Evolutionary conservation across 2,888 invertebrate genomes (phyloP).

Genomic region (Ochropleura plecta): DNA sequence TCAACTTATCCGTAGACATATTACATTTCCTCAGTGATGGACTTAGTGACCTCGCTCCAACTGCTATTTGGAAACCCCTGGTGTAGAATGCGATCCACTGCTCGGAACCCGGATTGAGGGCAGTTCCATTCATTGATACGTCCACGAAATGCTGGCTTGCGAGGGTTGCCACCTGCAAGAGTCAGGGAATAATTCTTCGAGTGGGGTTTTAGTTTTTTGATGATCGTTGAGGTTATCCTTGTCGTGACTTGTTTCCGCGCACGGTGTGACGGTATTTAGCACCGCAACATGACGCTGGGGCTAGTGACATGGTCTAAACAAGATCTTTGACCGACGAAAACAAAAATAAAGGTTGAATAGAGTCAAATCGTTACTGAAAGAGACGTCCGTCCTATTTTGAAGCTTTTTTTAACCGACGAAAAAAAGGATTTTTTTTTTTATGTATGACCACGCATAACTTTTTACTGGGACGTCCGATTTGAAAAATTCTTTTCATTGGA

Average conservation of each 20-base stretch:
- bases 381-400: too few species aligned
- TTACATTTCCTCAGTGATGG: constrained; percentile 72
- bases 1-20: constrained; percentile 66
- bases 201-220: neutral
- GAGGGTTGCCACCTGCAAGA: constrained; percentile 72
- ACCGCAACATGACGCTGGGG: too few species aligned
- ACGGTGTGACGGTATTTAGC: too few species aligned
- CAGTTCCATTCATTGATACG: constrained; percentile 76
- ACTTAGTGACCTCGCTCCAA: constrained; percentile 68
- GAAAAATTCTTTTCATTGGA: too few species aligned
- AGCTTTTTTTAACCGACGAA: too few species aligned
- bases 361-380: too few species aligned
- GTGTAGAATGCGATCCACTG: constrained; percentile 73
- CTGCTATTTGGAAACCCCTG: constrained; percentile 65
- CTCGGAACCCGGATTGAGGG: constrained; percentile 77
- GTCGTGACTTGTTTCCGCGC: neutral
- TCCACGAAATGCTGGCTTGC: constrained; percentile 75
- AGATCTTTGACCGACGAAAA: too few species aligned
- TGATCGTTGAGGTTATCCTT: neutral
- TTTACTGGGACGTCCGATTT: too few species aligned
- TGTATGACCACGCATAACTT: too few species aligned
- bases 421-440: too few species aligned
- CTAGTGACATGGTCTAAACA: neutral
- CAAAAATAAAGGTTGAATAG: too few species aligned
- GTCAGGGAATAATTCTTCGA: neutral